These are phyloP conservation scores for Ephialtes manifestator DNA, from an alignment of 2,888 invertebrate species.

Conservation along the genomic window DNA sequence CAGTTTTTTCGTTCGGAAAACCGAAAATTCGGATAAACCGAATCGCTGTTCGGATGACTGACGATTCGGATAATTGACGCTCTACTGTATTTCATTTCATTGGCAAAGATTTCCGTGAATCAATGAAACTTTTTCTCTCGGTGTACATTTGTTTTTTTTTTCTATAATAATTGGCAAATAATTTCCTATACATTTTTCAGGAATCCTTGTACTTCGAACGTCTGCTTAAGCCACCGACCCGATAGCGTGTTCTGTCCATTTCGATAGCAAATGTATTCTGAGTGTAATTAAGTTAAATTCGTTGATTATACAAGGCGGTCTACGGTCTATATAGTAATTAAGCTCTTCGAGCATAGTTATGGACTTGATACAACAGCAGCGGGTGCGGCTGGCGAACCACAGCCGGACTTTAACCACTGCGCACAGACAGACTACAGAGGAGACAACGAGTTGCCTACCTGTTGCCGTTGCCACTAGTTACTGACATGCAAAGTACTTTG, in stretches of 20 bases:
- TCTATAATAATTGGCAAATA: background rate
- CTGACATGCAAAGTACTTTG: background rate
- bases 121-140: too few relatives aligned
- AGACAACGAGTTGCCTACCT: conserved; percentile 17
- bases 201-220: conserved; percentile 90
- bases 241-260: conserved; percentile 20
- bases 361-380: background rate
- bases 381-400: background rate
- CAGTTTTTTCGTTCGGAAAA: too few relatives aligned
- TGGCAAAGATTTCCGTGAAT: too few relatives aligned
- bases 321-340: conserved; percentile 1
- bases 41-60: too few relatives aligned
- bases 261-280: background rate
- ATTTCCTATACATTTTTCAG: conserved; percentile 82
- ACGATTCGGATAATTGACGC: too few relatives aligned
- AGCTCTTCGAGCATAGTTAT: background rate
- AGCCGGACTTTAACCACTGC: conserved; percentile 4
- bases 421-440: background rate
- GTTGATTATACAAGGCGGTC: background rate
- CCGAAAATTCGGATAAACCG: too few relatives aligned
- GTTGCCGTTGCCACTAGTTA: conserved; percentile 37
- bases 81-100: too few relatives aligned
- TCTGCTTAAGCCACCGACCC: conserved; percentile 74
- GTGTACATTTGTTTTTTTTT: background rate
- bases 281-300: conserved; percentile 1